Evolutionary conservation across 1,140 invertebrate genomes (phyloP), one percentile per base, ranked within the genome.

Genomic region (Hylaeus anthracinus): DNA sequence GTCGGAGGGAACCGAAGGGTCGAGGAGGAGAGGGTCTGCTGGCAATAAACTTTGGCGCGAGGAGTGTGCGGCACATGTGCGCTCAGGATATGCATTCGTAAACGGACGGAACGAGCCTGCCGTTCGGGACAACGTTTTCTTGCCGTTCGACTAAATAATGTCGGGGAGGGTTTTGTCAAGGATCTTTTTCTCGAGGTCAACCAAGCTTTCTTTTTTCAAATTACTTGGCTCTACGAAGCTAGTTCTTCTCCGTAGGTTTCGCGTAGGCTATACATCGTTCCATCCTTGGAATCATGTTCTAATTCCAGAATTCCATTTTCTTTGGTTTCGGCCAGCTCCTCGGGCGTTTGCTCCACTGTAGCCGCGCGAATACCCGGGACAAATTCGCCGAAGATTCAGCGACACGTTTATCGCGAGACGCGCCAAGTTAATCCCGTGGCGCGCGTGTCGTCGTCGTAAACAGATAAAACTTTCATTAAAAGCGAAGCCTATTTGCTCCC

Each of bases 1-100:
- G 64, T 77, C 56, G 63, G 66, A 9, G 65, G 71, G 51, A 67
- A 41, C 5, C 15, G 60, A 37, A 15, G 8, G 45, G 8, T 14
- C 26, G 41, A 1, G 41, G 51, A 12, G 45, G 79, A 48, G 72
- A 65, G 77, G 81, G 75, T 67, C 82, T 73, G 78, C 82, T 81
- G 88, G 91, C 86, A 90, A 90, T 92, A 91, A 91, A 91, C 89
- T 88, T 83, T 85, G 81, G 74, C 86, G 64, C 86, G 88, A 91
- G 88, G 90, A 90, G 90, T 92, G 91, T 90, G 88, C 87, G 80
- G 81, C 89, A 90, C 90, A 90, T 91, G 90, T 91, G 89, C 90
- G 74, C 83, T 67, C 64, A 73, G 79, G 83, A 85, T 86, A 85
- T 65, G 73, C 74, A 74, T 69, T 86, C 55, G 79, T 43, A 66